phyloP scores from a whole-genome alignment of 1,140 invertebrate species.

The Bombus impatiens region DNA sequence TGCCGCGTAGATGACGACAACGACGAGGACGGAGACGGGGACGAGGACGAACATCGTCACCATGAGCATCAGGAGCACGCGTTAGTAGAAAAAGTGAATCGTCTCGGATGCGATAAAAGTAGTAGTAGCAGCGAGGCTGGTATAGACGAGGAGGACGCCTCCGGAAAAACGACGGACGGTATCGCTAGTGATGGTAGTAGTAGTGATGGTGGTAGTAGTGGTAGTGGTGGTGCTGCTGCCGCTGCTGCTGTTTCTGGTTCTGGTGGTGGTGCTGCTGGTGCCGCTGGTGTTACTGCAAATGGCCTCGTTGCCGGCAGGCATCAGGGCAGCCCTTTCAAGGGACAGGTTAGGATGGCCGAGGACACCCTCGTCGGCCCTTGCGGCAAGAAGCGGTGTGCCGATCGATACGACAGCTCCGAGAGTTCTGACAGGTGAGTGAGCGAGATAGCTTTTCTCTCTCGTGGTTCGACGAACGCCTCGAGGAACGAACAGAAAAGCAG shows the following conservation, averaged over 20 bases:
- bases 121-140: neutral
- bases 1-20: conserved; percentile 17
- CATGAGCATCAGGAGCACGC: neutral
- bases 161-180: conserved; percentile 34
- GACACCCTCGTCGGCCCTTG: conserved; percentile 79
- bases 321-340: conserved; percentile 71
- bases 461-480: conserved; percentile 31
- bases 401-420: conserved; percentile 94
- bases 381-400: conserved; percentile 91
- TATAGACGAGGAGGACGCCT: conserved; percentile 15
- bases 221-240: conserved; percentile 34
- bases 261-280: conserved; percentile 41
- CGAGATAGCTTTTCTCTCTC: conserved; percentile 37
- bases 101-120: conserved; percentile 33
- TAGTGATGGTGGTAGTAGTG: conserved; percentile 31
- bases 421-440: conserved; percentile 92
- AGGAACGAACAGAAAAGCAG: conserved; percentile 13
- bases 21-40: neutral
- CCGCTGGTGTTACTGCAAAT: conserved; percentile 45
- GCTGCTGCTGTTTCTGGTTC: conserved; percentile 45
- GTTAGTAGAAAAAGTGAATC: conserved; percentile 34
- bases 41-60: neutral
- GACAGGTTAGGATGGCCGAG: conserved; percentile 75
- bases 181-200: conserved; percentile 33
- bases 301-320: conserved; percentile 60